Evolutionary conservation across 2,888 invertebrate species (phyloP).

Genomic region (Melanchra persicariae): DNA sequence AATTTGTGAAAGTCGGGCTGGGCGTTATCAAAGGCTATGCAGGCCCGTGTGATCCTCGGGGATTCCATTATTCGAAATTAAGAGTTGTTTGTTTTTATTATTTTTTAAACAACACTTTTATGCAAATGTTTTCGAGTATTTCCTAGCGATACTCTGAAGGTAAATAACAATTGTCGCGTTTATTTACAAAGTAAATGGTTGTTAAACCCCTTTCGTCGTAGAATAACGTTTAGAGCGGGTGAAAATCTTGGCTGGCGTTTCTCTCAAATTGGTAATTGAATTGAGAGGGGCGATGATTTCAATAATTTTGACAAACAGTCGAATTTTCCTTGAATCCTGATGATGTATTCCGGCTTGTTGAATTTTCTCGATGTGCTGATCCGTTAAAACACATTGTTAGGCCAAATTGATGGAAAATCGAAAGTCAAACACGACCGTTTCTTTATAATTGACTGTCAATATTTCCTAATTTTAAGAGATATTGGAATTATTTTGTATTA

Average conservation of each 20-base stretch:
- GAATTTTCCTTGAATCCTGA: conserved; percentile 66
- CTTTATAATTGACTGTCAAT: conserved; percentile 70
- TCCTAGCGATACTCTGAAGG: conserved; percentile 57
- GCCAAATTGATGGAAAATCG: conserved; percentile 76
- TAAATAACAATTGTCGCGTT: conserved; percentile 60
- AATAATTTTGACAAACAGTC: conserved; percentile 69
- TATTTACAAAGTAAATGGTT: conserved; percentile 62
- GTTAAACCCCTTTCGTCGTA: conserved; percentile 49
- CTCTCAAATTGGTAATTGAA: conserved; percentile 62
- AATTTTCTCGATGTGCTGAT: conserved; percentile 69
- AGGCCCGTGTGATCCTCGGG: conserved; percentile 74
- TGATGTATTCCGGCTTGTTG: conserved; percentile 69
- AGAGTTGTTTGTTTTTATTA: conserved; percentile 75
- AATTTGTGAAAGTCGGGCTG: conserved; percentile 72
- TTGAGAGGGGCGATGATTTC: conserved; percentile 56
- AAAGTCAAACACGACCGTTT: conserved; percentile 72
- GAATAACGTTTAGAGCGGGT: conserved; percentile 39
- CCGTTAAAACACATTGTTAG: conserved; percentile 69
- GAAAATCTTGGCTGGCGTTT: conserved; percentile 40
- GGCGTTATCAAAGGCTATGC: conserved; percentile 80
- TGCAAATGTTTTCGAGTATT: conserved; percentile 56
- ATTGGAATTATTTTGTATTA: conserved; percentile 31
- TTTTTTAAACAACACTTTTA: conserved; percentile 68
- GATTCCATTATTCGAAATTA: conserved; percentile 77
- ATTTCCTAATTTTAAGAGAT: conserved; percentile 51